Percentiles rank a stretch among this genome's conserved stretches.
Conservation (phyloP, 2,797 vertebrate genomes). For the Sphenopsis melanotis region DNA sequence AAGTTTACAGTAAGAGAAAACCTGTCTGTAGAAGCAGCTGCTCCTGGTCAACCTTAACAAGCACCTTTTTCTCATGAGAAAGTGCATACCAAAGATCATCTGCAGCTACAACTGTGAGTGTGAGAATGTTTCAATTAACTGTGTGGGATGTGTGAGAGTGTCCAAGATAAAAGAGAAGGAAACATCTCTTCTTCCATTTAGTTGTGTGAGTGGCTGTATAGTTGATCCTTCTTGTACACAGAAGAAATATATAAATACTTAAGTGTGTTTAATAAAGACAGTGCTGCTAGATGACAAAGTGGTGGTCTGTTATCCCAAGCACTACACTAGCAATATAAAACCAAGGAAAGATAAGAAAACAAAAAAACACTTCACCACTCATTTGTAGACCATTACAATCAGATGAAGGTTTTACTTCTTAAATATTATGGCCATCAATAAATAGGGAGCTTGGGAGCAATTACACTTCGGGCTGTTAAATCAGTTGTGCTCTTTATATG, state of each 20-base stretch:
- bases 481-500: background rate
- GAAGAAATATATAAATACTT: background rate
- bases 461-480: background rate
- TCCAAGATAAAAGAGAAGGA: background rate
- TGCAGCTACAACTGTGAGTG: background rate
- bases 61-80: background rate
- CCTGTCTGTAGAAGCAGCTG: background rate
- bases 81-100: background rate
- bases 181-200: background rate
- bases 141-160: background rate
- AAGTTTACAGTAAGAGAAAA: background rate
- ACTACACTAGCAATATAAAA: background rate
- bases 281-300: background rate
- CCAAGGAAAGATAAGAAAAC: background rate
- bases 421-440: background rate
- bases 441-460: background rate
- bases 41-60: background rate
- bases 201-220: background rate
- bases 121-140: background rate
- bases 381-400: background rate
- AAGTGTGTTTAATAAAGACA: background rate
- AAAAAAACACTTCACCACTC: accelerated
- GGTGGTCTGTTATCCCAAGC: accelerated
- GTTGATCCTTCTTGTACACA: background rate
- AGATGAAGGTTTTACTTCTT: background rate